Evolutionary conservation across 2,113 vertebrate species (phyloP).

Genomic region (Laterallus jamaicensis): DNA sequence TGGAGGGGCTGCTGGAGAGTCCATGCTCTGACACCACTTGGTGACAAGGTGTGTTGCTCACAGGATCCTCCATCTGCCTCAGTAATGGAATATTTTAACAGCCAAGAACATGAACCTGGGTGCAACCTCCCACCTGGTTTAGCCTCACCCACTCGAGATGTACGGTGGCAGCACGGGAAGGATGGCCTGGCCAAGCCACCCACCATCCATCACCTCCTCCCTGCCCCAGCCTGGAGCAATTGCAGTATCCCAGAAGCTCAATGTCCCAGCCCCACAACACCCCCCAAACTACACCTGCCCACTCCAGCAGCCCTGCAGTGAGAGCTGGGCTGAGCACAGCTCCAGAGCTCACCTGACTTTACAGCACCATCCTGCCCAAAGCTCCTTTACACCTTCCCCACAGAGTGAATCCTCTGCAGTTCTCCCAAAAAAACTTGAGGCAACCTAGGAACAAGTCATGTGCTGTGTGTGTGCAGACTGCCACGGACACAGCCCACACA

Average conservation of each 20-base stretch:
- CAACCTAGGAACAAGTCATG: not conserved
- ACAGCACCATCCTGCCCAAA: not conserved
- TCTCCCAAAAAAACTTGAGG: not conserved
- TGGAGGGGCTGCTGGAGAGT: not conserved
- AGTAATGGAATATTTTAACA: not conserved
- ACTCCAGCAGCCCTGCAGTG: not conserved
- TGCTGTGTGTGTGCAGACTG: not conserved
- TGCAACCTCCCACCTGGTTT: not conserved
- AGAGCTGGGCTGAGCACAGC: not conserved
- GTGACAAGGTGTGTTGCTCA: not conserved
- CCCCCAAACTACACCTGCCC: too few relatives aligned
- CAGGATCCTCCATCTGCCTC: not conserved
- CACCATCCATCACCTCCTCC: not conserved
- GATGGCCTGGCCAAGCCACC: not conserved
- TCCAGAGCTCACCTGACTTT: not conserved
- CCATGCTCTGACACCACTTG: not conserved
- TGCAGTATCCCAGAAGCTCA: not conserved
- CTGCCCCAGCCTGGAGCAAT: not conserved
- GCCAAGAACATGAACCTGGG: not conserved
- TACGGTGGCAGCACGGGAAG: not conserved
- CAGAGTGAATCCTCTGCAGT: not conserved
- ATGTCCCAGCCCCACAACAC: not conserved
- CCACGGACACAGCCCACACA: fast-evolving
- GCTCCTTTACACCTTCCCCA: not conserved
- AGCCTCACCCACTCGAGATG: not conserved